These are phyloP conservation scores for Leucoraja ocellata DNA, from an alignment of 2,797 vertebrate genomes.

Conservation along the genomic window DNA sequence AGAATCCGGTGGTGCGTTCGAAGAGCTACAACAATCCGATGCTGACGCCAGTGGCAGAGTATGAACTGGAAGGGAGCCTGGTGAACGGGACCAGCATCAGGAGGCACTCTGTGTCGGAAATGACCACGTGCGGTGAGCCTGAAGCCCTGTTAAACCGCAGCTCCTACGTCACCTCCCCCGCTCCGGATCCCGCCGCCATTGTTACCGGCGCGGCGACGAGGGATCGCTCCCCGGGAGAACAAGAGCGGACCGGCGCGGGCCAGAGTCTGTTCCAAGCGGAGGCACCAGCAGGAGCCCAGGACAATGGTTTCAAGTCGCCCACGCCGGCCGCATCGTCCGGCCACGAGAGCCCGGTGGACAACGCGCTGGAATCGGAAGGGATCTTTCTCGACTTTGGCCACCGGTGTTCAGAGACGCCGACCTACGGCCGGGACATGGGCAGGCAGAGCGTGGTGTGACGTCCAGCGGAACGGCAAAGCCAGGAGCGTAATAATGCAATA, in stretches of 20 bases:
- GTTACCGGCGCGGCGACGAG: slow-evolving; percentile 47
- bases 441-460: slow-evolving; percentile 78
- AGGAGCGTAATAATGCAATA: not conserved
- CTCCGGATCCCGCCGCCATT: slow-evolving; percentile 52
- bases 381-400: slow-evolving; percentile 93
- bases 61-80: slow-evolving; percentile 64
- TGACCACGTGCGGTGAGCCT: slow-evolving; percentile 79
- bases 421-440: slow-evolving; percentile 63
- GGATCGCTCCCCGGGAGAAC: slow-evolving; percentile 48
- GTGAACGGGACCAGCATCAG: slow-evolving; percentile 59
- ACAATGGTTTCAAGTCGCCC: slow-evolving; percentile 46
- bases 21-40: slow-evolving; percentile 91
- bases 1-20: slow-evolving; percentile 83
- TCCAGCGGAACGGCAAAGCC: not conserved
- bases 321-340: slow-evolving; percentile 78
- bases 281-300: slow-evolving; percentile 20
- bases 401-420: slow-evolving; percentile 65
- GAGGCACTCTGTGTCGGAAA: slow-evolving; percentile 83
- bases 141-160: slow-evolving; percentile 63
- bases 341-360: slow-evolving; percentile 85
- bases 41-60: slow-evolving; percentile 81
- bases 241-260: slow-evolving; percentile 43
- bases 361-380: slow-evolving; percentile 84
- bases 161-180: slow-evolving; percentile 45
- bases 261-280: slow-evolving; percentile 47